A percentile compares a stretch with the other conserved stretches of the same genome.
Conservation (phyloP, 2,888 invertebrate genomes). For the Seira ritae region DNA sequence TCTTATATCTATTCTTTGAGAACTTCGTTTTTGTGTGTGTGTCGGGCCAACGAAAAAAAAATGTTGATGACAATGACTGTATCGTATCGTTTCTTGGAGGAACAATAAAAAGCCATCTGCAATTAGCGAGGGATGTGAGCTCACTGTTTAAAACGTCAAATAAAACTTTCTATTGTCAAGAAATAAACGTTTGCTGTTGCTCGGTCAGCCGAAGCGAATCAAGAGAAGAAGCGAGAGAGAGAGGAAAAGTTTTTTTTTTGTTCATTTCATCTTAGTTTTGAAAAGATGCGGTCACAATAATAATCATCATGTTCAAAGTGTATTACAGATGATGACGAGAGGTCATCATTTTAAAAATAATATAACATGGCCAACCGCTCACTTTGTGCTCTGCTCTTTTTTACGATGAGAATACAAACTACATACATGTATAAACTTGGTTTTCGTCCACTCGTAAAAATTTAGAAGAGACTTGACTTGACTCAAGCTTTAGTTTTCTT, state of each 20-base stretch:
- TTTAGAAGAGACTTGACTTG: slow-evolving; percentile 4
- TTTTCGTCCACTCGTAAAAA: slow-evolving; percentile 37
- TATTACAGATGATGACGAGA: slow-evolving; percentile 46
- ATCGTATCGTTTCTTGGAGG: background rate
- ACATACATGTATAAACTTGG: slow-evolving; percentile 14
- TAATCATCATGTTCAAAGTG: slow-evolving; percentile 31
- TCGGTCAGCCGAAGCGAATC: background rate
- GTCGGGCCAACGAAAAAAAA: background rate
- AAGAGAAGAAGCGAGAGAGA: too few relatives aligned
- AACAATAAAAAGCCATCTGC: slow-evolving; percentile 53
- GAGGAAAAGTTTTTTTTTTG: background rate
- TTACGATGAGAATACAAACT: too few relatives aligned
- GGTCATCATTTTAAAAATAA: slow-evolving; percentile 42
- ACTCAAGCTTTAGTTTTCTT: background rate
- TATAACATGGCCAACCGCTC: background rate
- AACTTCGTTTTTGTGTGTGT: background rate
- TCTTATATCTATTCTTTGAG: too few relatives aligned
- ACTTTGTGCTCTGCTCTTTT: background rate
- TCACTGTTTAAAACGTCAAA: slow-evolving; percentile 54
- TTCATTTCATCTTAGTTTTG: background rate
- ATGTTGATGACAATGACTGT: slow-evolving; percentile 4
- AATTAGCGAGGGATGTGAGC: slow-evolving; percentile 55
- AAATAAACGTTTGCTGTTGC: background rate
- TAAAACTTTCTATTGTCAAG: slow-evolving; percentile 56
- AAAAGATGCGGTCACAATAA: slow-evolving; percentile 43